Percentiles rank a stretch among this genome's conserved stretches.
Evolutionary conservation across 2,888 invertebrate genomes (phyloP).

Genomic region (Lapara coniferarum): DNA sequence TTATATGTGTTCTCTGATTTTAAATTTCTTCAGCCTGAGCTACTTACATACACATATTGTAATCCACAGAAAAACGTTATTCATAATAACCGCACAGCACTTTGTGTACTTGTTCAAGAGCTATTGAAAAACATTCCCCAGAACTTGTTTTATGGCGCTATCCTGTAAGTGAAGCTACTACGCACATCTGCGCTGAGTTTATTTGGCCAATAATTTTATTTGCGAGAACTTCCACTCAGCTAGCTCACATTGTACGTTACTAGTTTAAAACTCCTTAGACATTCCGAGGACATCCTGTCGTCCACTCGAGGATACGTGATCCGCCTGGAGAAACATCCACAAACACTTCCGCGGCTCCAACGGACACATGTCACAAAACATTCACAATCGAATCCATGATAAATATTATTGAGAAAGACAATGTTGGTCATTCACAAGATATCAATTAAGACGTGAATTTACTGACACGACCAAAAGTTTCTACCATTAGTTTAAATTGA

Average conservation of each 20-base stretch:
- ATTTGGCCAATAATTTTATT: constrained; percentile 31
- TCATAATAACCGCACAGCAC: too few relatives aligned
- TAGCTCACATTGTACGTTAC: constrained; percentile 31
- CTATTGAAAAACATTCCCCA: too few relatives aligned
- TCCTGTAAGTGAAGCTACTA: background rate
- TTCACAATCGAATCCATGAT: constrained; percentile 28
- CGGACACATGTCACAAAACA: constrained; percentile 28
- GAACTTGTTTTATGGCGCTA: too few relatives aligned
- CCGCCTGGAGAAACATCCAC: constrained; percentile 50
- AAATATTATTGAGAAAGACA: background rate
- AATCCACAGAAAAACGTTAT: too few relatives aligned
- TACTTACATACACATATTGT: too few relatives aligned
- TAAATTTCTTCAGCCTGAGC: too few relatives aligned
- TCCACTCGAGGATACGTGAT: constrained; percentile 64
- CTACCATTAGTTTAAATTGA: too few relatives aligned
- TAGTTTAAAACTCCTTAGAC: constrained; percentile 45
- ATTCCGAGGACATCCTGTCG: constrained; percentile 57
- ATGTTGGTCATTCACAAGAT: background rate
- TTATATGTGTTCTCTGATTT: too few relatives aligned
- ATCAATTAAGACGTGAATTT: too few relatives aligned
- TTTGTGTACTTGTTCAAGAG: too few relatives aligned
- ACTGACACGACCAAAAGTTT: too few relatives aligned
- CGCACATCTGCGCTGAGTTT: constrained; percentile 2
- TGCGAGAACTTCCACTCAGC: constrained; percentile 25
- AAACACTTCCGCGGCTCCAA: constrained; percentile 43